Evolutionary conservation across 2,888 invertebrate species (phyloP), one percentile per base, ranked within the genome.

Genomic region (Morpho deidamia): DNA sequence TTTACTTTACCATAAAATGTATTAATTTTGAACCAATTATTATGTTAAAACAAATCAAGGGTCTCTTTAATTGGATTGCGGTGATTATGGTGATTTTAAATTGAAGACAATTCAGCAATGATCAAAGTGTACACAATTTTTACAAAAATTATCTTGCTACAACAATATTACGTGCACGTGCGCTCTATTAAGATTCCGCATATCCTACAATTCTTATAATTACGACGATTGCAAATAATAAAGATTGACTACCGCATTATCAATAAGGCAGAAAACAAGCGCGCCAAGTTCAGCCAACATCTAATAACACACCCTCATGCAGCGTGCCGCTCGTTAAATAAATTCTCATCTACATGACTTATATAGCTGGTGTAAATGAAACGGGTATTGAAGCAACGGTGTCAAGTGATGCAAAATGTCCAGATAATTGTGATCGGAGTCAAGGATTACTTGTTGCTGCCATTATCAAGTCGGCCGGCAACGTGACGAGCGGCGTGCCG

Each of bases 391-490:
- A 77, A 62, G 68, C 71, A 80, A 76, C 70, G 66, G 70, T 82
- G 81, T 82, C 83, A 79, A 82, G 82, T 80, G 75, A 79, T 77
- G 81, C 74, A 76, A 80, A 81, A 71, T 77, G 83, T 81, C 84
- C 82, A 86, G 83, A 81, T 87, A 82, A 85, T 83, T 78, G 79
- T 77, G 79, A 75, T 74, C 77, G 71, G 74, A 85, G 86, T 83
- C 88, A 88, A 88, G 88, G 88, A 69, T 77, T 70, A 73, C 88
- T 70, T 70, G 81, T 84, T 68, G 70, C 68, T 73, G 70, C 68
- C 74, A 76, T 75, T 76, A 80, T 65, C 66, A 66, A 62, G 53
- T 49, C 57, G 43, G 59, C 58, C 46, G 55, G 58, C 44, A 53
- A 55, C 55, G 57, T 48, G 59, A 47, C 58, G 40, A n/a, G 41